A percentile compares a stretch with the other conserved stretches of the same genome.
Conservation (phyloP, 2,797 vertebrate genomes). For the Sylvia borin region DNA sequence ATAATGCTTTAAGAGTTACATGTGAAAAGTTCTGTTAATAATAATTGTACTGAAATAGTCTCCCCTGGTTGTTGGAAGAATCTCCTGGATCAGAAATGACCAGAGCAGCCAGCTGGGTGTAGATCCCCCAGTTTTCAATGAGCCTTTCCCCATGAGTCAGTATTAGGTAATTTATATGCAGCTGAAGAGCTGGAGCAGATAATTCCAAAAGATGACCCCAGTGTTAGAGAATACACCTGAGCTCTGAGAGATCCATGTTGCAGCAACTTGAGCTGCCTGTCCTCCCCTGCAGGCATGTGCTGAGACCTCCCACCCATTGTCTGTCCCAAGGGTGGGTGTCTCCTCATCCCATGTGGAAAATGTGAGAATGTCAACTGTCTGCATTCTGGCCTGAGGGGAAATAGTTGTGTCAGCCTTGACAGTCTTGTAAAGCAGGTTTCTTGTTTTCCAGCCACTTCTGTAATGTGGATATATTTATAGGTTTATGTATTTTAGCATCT, state of each 20-base stretch:
- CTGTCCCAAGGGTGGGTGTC: neutral
- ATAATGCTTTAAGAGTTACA: neutral
- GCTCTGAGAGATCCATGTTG: neutral
- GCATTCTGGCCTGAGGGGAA: neutral
- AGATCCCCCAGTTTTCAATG: neutral
- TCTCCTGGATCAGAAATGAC: neutral
- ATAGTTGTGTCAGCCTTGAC: neutral
- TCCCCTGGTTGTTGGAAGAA: neutral
- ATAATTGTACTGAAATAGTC: neutral
- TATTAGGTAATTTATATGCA: neutral
- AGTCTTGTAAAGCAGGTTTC: neutral
- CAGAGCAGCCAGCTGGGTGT: neutral
- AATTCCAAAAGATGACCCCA: neutral
- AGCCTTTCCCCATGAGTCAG: neutral
- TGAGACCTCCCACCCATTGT: neutral
- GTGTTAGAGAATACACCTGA: neutral
- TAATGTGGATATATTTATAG: conserved; percentile 7
- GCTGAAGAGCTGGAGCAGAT: neutral
- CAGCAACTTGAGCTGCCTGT: neutral
- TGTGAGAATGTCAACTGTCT: conserved; percentile 7
- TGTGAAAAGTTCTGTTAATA: neutral
- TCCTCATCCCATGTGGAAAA: neutral
- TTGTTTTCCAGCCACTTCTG: conserved; percentile 19
- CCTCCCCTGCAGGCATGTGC: neutral
- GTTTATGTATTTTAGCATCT: neutral